Percentiles rank a stretch among this genome's conserved stretches.
phyloP scores from a whole-genome alignment of 2,888 invertebrate species.

The Agonopterix alstromeriana region DNA sequence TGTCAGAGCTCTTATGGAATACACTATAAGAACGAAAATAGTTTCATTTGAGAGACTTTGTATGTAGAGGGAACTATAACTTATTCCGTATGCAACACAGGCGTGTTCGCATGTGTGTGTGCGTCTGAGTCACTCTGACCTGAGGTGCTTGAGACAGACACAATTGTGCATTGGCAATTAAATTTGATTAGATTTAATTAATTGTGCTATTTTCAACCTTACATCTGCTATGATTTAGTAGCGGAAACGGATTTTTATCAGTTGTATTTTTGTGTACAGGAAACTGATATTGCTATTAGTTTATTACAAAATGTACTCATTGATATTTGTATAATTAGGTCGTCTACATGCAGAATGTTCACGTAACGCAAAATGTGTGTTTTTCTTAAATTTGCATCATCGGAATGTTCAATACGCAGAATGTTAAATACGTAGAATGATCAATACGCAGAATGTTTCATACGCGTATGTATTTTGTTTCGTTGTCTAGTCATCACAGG shows the following conservation, averaged over 20 bases:
- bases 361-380: too few relatives aligned
- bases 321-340: too few relatives aligned
- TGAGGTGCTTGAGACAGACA: slow-evolving; percentile 46
- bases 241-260: slow-evolving; percentile 44
- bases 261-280: slow-evolving; percentile 30
- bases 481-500: background rate
- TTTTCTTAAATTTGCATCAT: too few relatives aligned
- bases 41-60: too few relatives aligned
- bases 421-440: too few relatives aligned
- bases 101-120: slow-evolving; percentile 16
- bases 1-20: too few relatives aligned
- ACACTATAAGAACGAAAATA: too few relatives aligned
- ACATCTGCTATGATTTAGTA: slow-evolving; percentile 32
- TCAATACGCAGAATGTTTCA: too few relatives aligned
- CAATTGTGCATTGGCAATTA: slow-evolving; percentile 67
- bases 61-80: background rate
- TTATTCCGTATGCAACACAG: slow-evolving; percentile 38
- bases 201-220: slow-evolving; percentile 59
- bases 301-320: too few relatives aligned
- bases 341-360: too few relatives aligned
- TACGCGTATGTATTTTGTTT: background rate
- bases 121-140: slow-evolving; percentile 53
- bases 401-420: too few relatives aligned
- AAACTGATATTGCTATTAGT: slow-evolving; percentile 7
- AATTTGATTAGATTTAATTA: slow-evolving; percentile 65